Percentiles rank a stretch among this genome's conserved stretches.
Evolutionary conservation across 2,888 invertebrate genomes (phyloP).

Genomic region (Loripinus fragilis): DNA sequence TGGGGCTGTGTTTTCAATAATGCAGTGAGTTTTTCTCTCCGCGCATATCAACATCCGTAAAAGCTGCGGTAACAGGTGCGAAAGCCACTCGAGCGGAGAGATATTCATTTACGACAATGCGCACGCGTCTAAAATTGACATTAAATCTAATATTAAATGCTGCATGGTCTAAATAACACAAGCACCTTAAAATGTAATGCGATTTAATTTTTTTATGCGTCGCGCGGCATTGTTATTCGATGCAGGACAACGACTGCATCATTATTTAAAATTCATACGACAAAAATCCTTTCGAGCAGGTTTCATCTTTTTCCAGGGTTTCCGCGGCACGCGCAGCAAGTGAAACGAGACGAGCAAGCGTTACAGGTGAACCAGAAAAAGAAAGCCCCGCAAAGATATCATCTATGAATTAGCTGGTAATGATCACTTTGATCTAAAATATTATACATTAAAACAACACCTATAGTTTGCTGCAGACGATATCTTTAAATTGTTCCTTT

Average conservation of each 20-base stretch:
- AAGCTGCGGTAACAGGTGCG: slow-evolving; percentile 18
- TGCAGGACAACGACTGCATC: background rate
- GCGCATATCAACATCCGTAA: no score
- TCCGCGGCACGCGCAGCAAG: background rate
- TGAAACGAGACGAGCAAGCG: background rate
- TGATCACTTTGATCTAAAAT: background rate
- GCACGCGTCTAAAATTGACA: slow-evolving; percentile 17
- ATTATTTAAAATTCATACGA: background rate
- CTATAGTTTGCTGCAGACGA: no score
- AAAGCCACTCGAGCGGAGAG: slow-evolving; percentile 3
- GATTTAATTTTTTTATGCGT: background rate
- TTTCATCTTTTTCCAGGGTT: background rate
- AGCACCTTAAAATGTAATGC: background rate
- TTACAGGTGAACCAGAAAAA: slow-evolving; percentile 1
- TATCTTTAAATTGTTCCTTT: no score
- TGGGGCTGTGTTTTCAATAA: no score
- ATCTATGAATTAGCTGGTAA: slow-evolving; percentile 12
- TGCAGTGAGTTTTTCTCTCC: no score
- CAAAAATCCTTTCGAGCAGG: background rate
- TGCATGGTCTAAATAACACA: slow-evolving; percentile 5
- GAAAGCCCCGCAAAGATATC: background rate
- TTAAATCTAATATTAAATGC: slow-evolving; percentile 10
- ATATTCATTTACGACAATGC: slow-evolving; percentile 7
- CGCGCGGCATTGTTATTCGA: background rate
- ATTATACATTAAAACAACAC: no score